Evolutionary conservation across 2,113 vertebrate species (phyloP), one percentile per base, ranked within the genome.

Genomic region (Gambusia affinis): DNA sequence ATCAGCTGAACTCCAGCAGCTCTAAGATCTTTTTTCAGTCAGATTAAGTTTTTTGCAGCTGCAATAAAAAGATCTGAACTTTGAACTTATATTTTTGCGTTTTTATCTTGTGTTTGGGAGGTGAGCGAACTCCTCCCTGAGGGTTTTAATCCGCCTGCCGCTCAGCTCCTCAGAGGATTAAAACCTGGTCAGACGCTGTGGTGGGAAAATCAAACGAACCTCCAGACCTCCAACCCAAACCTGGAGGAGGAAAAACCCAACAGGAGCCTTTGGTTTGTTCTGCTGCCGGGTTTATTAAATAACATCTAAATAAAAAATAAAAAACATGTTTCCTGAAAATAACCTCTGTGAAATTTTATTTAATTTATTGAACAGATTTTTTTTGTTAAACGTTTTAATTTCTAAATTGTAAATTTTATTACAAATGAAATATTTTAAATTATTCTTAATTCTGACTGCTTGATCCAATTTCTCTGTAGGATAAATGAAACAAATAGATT

Each of bases 161-260:
- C 77, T 67, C 73, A n/a, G 75, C 63, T 83, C 85, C 72, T 72
- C 10, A 60, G 67, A 61, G 76, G 87, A 91, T 88, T 86, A 89
- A 87, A 88, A 87, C 85, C 62, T 35, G 12, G 14, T 12, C 64
- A 31, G 83, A 88, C 14, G 73, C 83, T 70, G 70, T 15, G 86
- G 84, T 89, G 90, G 83, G 67, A 82, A 87, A 92, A 86, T 78
- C 86, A 87, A 90, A 89, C 85, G 81, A 54, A 84, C 81, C 78
- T 63, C 17, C 12, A 15, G 12, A 11, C 39, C 39, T 39, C 12
- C 33, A 66, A 27, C 30, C 67, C 65, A 68, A 29, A 64, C 15
- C 12, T 30, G 19, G 15, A 64, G 75, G 68, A 76, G 75, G 72
- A 76, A 85, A 17, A 60, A 85, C 79, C 78, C 67, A 81, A 19